These are phyloP conservation scores for Brachionus paranguensis DNA, from an alignment of 1,140 invertebrate genomes.

Conservation along the genomic window DNA sequence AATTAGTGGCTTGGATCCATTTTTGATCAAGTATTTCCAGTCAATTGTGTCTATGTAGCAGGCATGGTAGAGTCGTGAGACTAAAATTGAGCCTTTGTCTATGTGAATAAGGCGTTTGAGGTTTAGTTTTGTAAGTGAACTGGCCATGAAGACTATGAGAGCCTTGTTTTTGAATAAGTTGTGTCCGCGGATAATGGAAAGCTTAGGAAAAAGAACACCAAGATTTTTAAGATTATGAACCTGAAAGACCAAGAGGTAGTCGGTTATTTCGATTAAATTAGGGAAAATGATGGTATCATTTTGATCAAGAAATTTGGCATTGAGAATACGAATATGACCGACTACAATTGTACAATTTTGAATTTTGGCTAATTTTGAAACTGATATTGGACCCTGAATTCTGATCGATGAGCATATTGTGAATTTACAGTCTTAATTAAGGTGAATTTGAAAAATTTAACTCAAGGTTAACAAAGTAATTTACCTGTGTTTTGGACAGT, in stretches of 20 bases:
- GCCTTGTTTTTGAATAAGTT: constrained; percentile 11
- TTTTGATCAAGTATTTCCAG: neutral
- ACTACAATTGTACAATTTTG: constrained; percentile 16
- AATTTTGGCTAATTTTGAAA: neutral
- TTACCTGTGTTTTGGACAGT: neutral
- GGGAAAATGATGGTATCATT: neutral
- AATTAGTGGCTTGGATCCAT: neutral
- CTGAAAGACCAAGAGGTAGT: constrained; percentile 13
- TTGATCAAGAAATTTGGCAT: neutral
- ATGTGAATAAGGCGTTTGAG: neutral
- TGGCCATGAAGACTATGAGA: neutral
- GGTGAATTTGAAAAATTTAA: neutral
- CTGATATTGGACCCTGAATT: neutral
- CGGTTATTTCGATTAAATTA: constrained; percentile 4
- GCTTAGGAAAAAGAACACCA: neutral
- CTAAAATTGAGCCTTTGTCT: neutral
- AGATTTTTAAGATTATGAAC: neutral
- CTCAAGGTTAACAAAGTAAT: neutral
- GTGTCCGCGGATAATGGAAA: neutral
- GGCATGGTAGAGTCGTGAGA: neutral
- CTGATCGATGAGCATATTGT: constrained; percentile 1
- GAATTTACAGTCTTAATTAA: neutral
- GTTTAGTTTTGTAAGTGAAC: neutral
- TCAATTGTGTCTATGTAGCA: neutral
- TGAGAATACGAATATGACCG: neutral